A percentile compares a stretch with the other conserved stretches of the same genome.
phyloP scores from a whole-genome alignment of 2,113 vertebrate species.

The Myiagra hebetior region DNA sequence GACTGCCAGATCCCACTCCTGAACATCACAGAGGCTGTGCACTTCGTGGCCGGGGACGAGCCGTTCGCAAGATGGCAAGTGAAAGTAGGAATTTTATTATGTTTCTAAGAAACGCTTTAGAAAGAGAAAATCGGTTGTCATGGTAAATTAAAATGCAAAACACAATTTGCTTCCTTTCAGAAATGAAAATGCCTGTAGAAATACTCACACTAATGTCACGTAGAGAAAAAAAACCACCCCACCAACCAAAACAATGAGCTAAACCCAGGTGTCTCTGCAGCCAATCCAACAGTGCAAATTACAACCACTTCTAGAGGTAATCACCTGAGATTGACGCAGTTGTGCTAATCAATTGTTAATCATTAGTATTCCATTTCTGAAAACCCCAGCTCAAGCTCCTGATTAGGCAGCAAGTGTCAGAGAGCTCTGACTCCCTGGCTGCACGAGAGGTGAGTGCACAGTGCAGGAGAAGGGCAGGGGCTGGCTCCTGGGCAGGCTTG shows the following conservation, averaged over 20 bases:
- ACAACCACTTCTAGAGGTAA: slow-evolving; percentile 13
- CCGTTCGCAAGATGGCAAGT: slow-evolving; percentile 81
- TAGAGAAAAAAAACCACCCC: background rate
- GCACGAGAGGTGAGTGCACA: rapidly evolving
- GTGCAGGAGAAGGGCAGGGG: background rate
- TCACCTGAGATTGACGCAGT: background rate
- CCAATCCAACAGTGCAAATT: background rate
- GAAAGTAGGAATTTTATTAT: slow-evolving; percentile 68
- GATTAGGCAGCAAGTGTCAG: background rate
- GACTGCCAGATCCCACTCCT: slow-evolving; percentile 76
- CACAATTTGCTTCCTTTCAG: background rate
- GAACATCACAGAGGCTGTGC: slow-evolving; percentile 63
- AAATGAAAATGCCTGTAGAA: background rate
- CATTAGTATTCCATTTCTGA: background rate
- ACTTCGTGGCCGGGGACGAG: slow-evolving; percentile 73
- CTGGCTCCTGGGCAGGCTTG: background rate
- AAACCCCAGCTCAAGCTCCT: background rate
- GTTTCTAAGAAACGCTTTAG: background rate
- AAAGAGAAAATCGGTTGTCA: background rate
- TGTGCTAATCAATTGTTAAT: slow-evolving; percentile 32
- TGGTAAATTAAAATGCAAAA: slow-evolving; percentile 46
- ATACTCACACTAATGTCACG: background rate
- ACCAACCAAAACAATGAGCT: background rate
- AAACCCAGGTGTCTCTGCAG: background rate
- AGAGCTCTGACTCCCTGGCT: background rate